Evolutionary conservation across 2,888 invertebrate genomes (phyloP), one percentile per base, ranked within the genome.

Genomic region (Teleogryllus oceanicus): DNA sequence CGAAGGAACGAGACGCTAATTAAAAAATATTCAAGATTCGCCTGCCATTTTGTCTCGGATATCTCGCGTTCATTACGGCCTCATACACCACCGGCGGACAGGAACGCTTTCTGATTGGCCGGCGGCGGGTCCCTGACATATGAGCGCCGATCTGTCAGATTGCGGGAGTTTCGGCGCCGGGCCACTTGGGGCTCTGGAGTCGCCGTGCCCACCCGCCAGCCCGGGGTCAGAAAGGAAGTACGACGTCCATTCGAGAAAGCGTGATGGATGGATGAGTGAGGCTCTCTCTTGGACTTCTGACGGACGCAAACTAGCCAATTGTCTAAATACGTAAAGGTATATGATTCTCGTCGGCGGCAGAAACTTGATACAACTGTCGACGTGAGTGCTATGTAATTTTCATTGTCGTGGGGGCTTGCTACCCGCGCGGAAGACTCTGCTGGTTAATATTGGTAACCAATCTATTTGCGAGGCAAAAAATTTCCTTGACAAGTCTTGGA

Each of bases 61-160:
- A n/a, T 62, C 62, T 62, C 62, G 62, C n/a, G 62, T 62, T 62
- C 62, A 62, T 62, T 62, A 62, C 62, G 62, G n/a, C 62, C n/a
- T n/a, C 62, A 62, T 62, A 62, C 16, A 62, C 16, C 13, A 62
- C 62, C n/a, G 62, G n/a, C 4, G n/a, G 16, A n/a, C 13, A 18
- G n/a, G 8, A n/a, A n/a, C 62, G 62, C 13, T 62, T n/a, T 13
- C 62, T 62, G 62, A 62, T 62, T 62, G 62, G 62, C n/a, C n/a
- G 62, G n/a, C 13, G n/a, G n/a, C n/a, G 37, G 37, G n/a, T n/a
- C 62, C n/a, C 62, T 62, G 62, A 62, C 62, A 62, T 0, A 62
- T 62, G 62, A 62, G 62, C n/a, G 62, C 62, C 62, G 62, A 62
- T 62, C 62, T 62, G 62, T 62, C 62, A 62, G 62, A 62, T 62